These are phyloP conservation scores for Entelurus aequoreus DNA, from an alignment of 2,113 vertebrate species.

Conservation along the genomic window DNA sequence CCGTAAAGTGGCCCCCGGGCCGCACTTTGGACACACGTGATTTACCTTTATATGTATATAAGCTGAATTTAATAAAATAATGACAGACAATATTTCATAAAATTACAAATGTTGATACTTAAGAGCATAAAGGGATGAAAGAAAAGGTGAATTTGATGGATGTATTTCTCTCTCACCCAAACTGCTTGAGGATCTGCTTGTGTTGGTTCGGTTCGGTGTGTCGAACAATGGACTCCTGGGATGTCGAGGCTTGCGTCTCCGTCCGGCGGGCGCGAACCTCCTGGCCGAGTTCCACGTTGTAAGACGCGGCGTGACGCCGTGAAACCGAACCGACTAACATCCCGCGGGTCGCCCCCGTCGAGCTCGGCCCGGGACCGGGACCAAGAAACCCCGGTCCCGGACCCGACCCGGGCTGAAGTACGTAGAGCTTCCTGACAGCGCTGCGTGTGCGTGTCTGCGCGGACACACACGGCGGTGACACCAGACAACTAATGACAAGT, in stretches of 20 bases:
- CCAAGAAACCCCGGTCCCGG: constrained; percentile 2
- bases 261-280: constrained; percentile 81
- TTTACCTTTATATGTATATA: no score
- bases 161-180: constrained; percentile 65
- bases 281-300: constrained; percentile 77
- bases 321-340: constrained; percentile 66
- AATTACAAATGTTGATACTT: no score
- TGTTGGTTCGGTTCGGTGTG: constrained; percentile 57
- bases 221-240: constrained; percentile 48
- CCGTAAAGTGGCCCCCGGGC: no score
- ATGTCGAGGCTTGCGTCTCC: constrained; percentile 62
- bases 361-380: constrained; percentile 11
- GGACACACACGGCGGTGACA: constrained; percentile 56
- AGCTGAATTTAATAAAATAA: no score
- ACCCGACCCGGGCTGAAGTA: constrained; percentile 77
- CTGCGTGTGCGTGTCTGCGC: constrained; percentile 60
- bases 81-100: no score
- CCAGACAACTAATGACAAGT: constrained; percentile 60
- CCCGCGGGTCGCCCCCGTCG: constrained; percentile 54
- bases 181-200: constrained; percentile 62
- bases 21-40: no score
- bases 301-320: constrained; percentile 59
- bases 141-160: no score
- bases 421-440: constrained; percentile 77
- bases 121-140: no score